These are phyloP conservation scores for Zhengitettix transpicula DNA, from an alignment of 2,888 invertebrate species.

Conservation along the genomic window DNA sequence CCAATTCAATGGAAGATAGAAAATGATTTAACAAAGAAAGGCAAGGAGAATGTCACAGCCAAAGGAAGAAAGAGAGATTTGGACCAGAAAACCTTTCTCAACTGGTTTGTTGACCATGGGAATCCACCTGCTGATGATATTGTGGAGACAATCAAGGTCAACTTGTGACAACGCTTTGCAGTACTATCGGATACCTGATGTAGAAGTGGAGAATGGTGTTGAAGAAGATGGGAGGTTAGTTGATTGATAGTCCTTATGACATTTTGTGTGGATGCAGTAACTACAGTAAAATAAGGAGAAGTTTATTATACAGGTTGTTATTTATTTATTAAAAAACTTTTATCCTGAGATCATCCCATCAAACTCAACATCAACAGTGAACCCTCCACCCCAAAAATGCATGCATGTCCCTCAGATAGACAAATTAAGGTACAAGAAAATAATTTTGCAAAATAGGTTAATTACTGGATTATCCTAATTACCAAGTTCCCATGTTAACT, in stretches of 20 bases:
- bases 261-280: not conserved
- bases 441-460: no score
- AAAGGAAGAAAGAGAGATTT: slow-evolving; percentile 43
- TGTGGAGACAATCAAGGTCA: slow-evolving; percentile 72
- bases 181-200: slow-evolving; percentile 65
- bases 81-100: slow-evolving; percentile 60
- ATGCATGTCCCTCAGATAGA: no score
- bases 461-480: no score
- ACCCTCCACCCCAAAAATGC: no score
- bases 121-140: slow-evolving; percentile 74
- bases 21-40: slow-evolving; percentile 48
- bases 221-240: slow-evolving; percentile 25
- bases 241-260: not conserved
- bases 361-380: no score
- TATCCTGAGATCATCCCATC: no score
- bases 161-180: slow-evolving; percentile 75
- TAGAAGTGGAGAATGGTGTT: slow-evolving; percentile 54
- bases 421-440: no score
- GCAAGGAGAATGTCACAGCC: slow-evolving; percentile 33
- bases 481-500: no score
- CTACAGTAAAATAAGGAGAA: no score
- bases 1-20: slow-evolving; percentile 67
- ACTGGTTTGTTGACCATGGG: slow-evolving; percentile 66
- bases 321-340: no score
- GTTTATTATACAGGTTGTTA: no score